phyloP scores from a whole-genome alignment of 2,113 vertebrate species.

The Xiphias gladius region DNA sequence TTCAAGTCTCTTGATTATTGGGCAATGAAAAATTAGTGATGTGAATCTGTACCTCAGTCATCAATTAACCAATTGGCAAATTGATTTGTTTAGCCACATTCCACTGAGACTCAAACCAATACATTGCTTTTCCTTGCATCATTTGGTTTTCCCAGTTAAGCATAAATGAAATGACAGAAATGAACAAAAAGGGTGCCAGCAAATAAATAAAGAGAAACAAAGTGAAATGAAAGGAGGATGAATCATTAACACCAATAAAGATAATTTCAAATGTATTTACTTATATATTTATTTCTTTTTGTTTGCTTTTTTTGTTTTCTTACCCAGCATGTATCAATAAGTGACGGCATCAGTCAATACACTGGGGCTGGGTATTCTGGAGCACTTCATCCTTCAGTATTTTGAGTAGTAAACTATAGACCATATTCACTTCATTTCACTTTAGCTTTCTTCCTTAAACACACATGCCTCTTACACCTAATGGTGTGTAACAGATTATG shows the following conservation, averaged over 20 bases:
- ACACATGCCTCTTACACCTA: constrained; percentile 38
- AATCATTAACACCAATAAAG: constrained; percentile 9
- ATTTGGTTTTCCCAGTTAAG: constrained; percentile 40
- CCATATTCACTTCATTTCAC: constrained; percentile 35
- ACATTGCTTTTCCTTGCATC: constrained; percentile 51
- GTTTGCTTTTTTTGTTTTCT: not conserved
- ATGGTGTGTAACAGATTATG: constrained; percentile 65
- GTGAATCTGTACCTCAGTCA: constrained; percentile 35
- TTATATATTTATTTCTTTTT: not conserved
- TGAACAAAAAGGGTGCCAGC: not conserved
- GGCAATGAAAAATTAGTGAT: constrained; percentile 31
- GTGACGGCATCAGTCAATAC: constrained; percentile 26
- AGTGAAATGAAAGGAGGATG: not conserved
- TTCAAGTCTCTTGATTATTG: constrained; percentile 41
- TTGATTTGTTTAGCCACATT: constrained; percentile 56
- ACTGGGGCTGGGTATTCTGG: constrained; percentile 3
- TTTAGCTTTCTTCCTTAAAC: constrained; percentile 16
- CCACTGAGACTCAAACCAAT: constrained; percentile 44
- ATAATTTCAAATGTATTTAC: constrained; percentile 1
- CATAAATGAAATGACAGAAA: constrained; percentile 20
- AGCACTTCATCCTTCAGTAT: constrained; percentile 27
- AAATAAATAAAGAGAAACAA: not conserved
- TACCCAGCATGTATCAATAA: not conserved
- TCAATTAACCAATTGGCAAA: constrained; percentile 65
- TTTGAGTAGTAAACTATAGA: constrained; percentile 25